phyloP scores from a whole-genome alignment of 2,797 vertebrate genomes.

The Poeciliopsis infans region DNA sequence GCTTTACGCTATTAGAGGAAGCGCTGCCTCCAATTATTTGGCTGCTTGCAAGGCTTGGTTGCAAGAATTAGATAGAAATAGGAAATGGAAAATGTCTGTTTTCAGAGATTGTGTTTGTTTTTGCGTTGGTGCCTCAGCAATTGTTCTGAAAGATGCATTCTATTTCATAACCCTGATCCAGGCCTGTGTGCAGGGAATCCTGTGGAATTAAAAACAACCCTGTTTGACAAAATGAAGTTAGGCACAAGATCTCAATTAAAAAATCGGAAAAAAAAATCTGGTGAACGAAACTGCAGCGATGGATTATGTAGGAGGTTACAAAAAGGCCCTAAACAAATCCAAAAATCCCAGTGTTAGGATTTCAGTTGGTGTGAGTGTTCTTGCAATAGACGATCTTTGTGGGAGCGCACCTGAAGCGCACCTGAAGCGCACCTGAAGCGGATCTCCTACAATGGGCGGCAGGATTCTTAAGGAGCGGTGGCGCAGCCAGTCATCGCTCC shows the following conservation, averaged over 20 bases:
- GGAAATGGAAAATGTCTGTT: neutral
- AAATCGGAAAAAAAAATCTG: neutral
- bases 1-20: constrained; percentile 4
- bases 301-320: neutral
- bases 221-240: neutral
- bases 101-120: neutral
- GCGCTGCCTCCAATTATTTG: neutral
- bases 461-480: too few relatives aligned
- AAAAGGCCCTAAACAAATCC: neutral
- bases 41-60: constrained; percentile 6
- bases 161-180: neutral
- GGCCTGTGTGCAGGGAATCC: neutral
- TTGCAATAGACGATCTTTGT: too few relatives aligned
- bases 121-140: neutral
- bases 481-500: too few relatives aligned
- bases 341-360: neutral
- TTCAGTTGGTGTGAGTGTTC: too few relatives aligned
- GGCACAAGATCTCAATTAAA: neutral
- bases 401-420: too few relatives aligned
- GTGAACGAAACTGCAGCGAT: neutral
- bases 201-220: neutral
- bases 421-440: too few relatives aligned
- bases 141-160: neutral
- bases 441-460: too few relatives aligned
- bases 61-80: neutral